Evolutionary conservation across 1,140 invertebrate species (phyloP), one percentile per base, ranked within the genome.

Genomic region (Orius insidiosus): DNA sequence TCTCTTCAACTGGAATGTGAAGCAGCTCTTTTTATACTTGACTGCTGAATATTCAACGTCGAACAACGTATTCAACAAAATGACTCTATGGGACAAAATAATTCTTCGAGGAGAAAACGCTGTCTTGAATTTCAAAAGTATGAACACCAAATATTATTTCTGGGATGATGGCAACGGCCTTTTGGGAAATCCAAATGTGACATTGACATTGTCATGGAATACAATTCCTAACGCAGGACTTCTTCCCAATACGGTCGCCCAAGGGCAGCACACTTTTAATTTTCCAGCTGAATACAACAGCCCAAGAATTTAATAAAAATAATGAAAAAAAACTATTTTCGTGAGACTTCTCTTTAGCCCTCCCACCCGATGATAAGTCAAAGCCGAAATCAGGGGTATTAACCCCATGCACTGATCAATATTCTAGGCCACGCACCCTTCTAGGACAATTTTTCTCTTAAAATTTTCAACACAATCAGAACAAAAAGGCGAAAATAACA

Each of bases 1-100:
- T 52, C 67, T 98, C 9, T 98, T 98, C 65, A 98, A 98, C 61
- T 99, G 95, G 95, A 99, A 99, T 72, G 94, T 97, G 1, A 99
- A 98, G 59, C 89, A 98, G 61, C 66, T 99, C 49, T 98, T 98
- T 63, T 61, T 98, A 3, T 99, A 94, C 62, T 64, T 98, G 5
- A 94, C 89, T 41, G 95, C 95, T n/a, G 92, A 98, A 66, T 99
- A 99, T 68, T 65, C 78, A 53, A 95, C 93, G 16, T 61, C 73
- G 35, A 79, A 76, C 51, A 98, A 98, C 72, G 75, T 81, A 60
- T 65, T 90, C 7, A 92, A 89, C 65, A 85, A 89, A 69, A 74
- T 75, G 58, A 56, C 14, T 41, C 7, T 99, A 2, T 99, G 96
- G 96, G 96, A 99, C 63, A 96, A 97, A 69, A 98, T 98, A 53